Conservation (phyloP, 2,113 vertebrate genomes). For the Antechinus flavipes region DNA sequence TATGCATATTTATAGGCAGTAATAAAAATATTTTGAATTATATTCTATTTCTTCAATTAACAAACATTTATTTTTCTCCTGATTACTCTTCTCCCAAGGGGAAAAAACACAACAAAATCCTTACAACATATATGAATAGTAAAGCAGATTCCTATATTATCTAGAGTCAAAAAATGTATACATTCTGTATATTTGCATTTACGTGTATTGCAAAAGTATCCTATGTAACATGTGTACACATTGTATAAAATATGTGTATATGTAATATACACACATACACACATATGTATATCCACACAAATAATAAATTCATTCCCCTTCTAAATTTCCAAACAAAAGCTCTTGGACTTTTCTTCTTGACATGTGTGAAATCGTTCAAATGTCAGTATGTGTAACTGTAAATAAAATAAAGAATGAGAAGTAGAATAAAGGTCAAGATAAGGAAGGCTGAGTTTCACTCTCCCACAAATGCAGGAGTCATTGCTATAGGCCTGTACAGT, state of each 20-base stretch:
- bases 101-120: not conserved
- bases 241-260: too few relatives aligned
- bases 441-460: slow-evolving; percentile 72
- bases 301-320: not conserved
- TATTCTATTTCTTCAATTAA: not conserved
- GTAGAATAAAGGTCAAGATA: slow-evolving; percentile 79
- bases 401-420: slow-evolving; percentile 78
- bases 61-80: not conserved
- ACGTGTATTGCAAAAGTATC: not conserved
- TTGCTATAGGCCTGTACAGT: not conserved
- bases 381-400: slow-evolving; percentile 77
- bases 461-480: slow-evolving; percentile 56
- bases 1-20: not conserved
- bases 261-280: not conserved
- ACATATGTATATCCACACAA: not conserved
- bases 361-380: slow-evolving; percentile 79
- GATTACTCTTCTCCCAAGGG: not conserved
- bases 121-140: not conserved
- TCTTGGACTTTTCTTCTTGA: slow-evolving; percentile 72
- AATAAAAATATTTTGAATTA: not conserved
- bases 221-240: not conserved
- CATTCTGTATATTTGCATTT: not conserved
- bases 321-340: slow-evolving; percentile 70
- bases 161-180: not conserved
- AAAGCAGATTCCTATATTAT: not conserved